These are phyloP conservation scores for Pseudopodoces humilis DNA, from an alignment of 2,113 vertebrate genomes.

Conservation along the genomic window DNA sequence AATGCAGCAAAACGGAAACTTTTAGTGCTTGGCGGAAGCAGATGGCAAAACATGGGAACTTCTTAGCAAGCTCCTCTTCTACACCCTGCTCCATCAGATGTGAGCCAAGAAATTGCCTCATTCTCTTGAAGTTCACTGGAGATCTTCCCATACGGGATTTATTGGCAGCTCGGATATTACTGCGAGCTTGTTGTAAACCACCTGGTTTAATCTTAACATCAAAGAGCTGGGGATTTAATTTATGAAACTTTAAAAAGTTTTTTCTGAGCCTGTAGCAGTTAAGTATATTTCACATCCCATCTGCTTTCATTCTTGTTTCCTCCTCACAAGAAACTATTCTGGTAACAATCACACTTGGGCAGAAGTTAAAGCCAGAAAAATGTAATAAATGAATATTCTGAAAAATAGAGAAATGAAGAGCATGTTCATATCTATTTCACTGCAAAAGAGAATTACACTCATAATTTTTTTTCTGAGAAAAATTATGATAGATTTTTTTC, in stretches of 20 bases:
- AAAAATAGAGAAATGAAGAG: neutral
- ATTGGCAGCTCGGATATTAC: slow-evolving; percentile 32
- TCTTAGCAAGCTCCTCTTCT: neutral
- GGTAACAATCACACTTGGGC: slow-evolving; percentile 1
- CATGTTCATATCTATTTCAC: neutral
- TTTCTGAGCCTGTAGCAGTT: neutral
- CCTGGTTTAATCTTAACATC: slow-evolving; percentile 33
- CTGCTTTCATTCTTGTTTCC: slow-evolving; percentile 33
- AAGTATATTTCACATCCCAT: slow-evolving; percentile 39
- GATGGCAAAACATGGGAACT: slow-evolving; percentile 16
- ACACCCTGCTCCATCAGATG: neutral
- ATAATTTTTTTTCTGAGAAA: neutral
- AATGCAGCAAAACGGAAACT: neutral
- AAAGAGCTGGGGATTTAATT: slow-evolving; percentile 5
- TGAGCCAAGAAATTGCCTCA: neutral
- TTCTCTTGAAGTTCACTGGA: slow-evolving; percentile 3
- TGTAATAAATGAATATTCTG: neutral
- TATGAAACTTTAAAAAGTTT: neutral
- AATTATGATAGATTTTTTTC: neutral
- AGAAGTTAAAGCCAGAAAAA: neutral
- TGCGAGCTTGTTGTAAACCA: slow-evolving; percentile 22
- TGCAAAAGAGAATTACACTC: neutral
- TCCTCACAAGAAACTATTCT: slow-evolving; percentile 14
- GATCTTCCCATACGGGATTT: slow-evolving; percentile 17
- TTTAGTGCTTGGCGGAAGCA: neutral